These are phyloP conservation scores for Bellardia bayeri DNA, from an alignment of 2,888 invertebrate genomes.

Conservation along the genomic window DNA sequence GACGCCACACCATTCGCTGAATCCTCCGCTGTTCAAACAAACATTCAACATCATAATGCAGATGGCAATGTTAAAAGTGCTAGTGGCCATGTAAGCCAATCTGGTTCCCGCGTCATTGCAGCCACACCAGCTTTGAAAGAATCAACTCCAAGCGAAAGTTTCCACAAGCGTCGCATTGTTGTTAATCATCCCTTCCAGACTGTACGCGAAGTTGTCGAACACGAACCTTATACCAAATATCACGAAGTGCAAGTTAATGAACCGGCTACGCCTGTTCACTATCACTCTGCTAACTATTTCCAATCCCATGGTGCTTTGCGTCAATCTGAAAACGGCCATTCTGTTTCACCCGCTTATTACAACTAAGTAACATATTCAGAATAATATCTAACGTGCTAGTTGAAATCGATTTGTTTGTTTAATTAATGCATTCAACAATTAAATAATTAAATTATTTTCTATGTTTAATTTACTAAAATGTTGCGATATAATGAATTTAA, in stretches of 20 bases:
- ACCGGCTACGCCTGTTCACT: conserved; percentile 82
- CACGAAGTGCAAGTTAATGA: conserved; percentile 86
- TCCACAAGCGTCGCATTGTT: conserved; percentile 87
- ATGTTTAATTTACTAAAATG: background rate
- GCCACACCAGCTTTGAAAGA: conserved; percentile 86
- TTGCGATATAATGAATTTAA: background rate
- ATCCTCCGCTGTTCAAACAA: conserved; percentile 33
- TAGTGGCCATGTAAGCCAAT: conserved; percentile 82
- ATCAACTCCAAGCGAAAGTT: conserved; percentile 85
- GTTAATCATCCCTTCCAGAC: conserved; percentile 87
- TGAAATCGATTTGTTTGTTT: background rate
- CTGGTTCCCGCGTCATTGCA: conserved; percentile 85
- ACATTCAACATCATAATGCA: conserved; percentile 75
- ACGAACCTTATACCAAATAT: conserved; percentile 86
- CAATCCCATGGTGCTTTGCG: conserved; percentile 77
- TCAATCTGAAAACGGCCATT: conserved; percentile 42
- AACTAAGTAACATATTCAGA: background rate
- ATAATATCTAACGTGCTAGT: background rate
- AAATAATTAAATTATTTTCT: background rate
- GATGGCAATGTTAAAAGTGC: conserved; percentile 83
- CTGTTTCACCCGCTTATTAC: conserved; percentile 20
- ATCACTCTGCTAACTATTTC: conserved; percentile 79
- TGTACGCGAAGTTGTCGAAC: conserved; percentile 86
- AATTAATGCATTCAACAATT: conserved; percentile 37
- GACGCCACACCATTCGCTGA: conserved; percentile 71